phyloP scores from a whole-genome alignment of 2,888 invertebrate species.

The Acleris emargana region DNA sequence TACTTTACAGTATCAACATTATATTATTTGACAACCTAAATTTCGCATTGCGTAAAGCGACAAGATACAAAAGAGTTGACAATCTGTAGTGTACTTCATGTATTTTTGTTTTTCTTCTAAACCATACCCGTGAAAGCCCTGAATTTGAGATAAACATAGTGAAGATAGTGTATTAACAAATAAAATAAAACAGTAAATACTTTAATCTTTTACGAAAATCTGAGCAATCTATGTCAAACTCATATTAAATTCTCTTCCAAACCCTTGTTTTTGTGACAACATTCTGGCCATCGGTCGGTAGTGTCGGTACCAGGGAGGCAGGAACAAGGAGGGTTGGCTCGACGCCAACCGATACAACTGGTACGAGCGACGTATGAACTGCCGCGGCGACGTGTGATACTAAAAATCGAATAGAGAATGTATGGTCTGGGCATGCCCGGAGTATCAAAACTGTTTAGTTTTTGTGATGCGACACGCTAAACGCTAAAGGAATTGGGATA shows the following conservation, averaged over 20 bases:
- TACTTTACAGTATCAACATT: no score
- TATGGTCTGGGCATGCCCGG: neutral
- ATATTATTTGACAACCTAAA: no score
- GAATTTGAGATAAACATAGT: no score
- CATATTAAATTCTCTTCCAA: neutral
- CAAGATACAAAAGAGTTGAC: no score
- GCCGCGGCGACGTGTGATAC: slow-evolving; percentile 1
- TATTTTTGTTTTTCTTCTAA: no score
- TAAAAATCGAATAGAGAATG: neutral
- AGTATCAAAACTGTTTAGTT: neutral
- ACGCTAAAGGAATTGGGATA: no score
- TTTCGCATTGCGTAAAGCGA: no score
- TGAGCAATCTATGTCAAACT: no score
- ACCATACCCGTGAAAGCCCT: no score
- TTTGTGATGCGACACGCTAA: no score
- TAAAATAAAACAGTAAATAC: neutral
- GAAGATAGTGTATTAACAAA: no score
- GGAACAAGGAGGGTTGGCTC: neutral
- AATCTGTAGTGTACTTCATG: no score
- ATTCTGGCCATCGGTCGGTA: neutral
- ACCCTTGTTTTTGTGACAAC: slow-evolving; percentile 1
- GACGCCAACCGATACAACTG: neutral
- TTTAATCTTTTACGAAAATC: neutral
- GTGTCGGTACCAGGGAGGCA: slow-evolving; percentile 1
- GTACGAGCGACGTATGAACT: neutral